Evolutionary conservation across 2,797 vertebrate species (phyloP), one percentile per base, ranked within the genome.

Genomic region (Mastacembelus armatus): DNA sequence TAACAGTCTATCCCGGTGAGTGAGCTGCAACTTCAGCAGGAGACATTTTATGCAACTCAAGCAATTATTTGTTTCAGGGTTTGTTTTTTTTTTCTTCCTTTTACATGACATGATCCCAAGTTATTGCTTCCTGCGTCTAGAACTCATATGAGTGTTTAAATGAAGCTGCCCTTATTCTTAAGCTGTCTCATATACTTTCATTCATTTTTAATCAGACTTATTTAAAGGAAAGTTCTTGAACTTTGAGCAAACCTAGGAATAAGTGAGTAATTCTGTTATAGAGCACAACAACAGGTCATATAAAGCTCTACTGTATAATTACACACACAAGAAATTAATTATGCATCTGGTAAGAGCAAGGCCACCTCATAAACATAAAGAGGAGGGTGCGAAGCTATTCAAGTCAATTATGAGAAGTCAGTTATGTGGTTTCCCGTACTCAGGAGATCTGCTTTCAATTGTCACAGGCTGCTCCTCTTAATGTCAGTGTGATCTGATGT

Each of bases 241-340:
- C 66, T 68, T 64, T 64, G 70, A 80, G 78, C 85, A 74, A 78
- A 76, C 65, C 78, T 54, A 74, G 81, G 88, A 90, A 92, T 85
- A 92, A 91, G 78, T 90, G 87, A 90, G 85, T 88, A 90, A 92
- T 90, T 92, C 78, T 86, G 61, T 77, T 86, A 77, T 70, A 72
- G 67, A 80, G 85, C 77, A 79, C 81, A 85, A n/a, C n/a, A n/a
- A 85, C 81, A 80, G 84, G 86, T 83, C 89, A 77, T 84, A 87
- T 88, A 85, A 92, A 94, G 89, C 85, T 67, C 74, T 84, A n/a
- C 82, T 66, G 78, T 85, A 54, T 91, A 93, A 93, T 93, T 92
- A 93, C 81, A 89, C 85, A 70, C 91, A 92, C 88, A 78, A 88
- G 90, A 92, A 92, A 91, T 93, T 89, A 91, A 93, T 90, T 85